Evolutionary conservation across 1,140 invertebrate species (phyloP).

Genomic region (Phymorhynchus buccinoides): DNA sequence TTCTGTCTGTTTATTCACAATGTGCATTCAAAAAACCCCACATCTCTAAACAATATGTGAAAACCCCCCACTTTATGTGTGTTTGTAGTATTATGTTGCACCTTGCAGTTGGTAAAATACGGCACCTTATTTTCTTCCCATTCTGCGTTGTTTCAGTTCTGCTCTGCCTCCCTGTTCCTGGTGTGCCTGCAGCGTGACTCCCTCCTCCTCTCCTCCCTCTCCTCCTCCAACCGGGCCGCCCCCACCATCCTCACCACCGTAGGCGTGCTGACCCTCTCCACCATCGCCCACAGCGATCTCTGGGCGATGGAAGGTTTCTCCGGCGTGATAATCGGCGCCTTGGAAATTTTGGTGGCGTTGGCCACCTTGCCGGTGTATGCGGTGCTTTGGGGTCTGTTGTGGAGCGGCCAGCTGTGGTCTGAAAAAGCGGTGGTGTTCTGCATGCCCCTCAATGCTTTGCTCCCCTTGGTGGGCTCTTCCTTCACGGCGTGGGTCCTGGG

Average conservation of each 20-base stretch:
- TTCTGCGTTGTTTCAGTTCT: conserved; percentile 50
- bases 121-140: neutral
- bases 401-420: conserved; percentile 49
- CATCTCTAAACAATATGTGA: no score
- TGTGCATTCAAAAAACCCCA: no score
- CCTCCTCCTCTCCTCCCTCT: conserved; percentile 47
- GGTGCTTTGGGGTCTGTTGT: conserved; percentile 54
- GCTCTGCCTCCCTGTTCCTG: conserved; percentile 50
- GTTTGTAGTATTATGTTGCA: no score
- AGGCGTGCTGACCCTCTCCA: conserved; percentile 46
- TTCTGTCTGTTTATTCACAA: no score
- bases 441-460: conserved; percentile 50
- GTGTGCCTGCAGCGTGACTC: conserved; percentile 58
- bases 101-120: no score
- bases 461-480: conserved; percentile 50
- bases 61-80: no score
- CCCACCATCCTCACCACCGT: conserved; percentile 53
- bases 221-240: conserved; percentile 52
- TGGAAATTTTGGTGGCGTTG: conserved; percentile 51
- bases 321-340: conserved; percentile 38
- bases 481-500: conserved; percentile 54
- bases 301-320: conserved; percentile 39
- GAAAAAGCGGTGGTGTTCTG: conserved; percentile 58
- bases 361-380: conserved; percentile 50
- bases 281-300: conserved; percentile 49